Conservation (phyloP, 2,113 vertebrate genomes). For the Channa argus region DNA sequence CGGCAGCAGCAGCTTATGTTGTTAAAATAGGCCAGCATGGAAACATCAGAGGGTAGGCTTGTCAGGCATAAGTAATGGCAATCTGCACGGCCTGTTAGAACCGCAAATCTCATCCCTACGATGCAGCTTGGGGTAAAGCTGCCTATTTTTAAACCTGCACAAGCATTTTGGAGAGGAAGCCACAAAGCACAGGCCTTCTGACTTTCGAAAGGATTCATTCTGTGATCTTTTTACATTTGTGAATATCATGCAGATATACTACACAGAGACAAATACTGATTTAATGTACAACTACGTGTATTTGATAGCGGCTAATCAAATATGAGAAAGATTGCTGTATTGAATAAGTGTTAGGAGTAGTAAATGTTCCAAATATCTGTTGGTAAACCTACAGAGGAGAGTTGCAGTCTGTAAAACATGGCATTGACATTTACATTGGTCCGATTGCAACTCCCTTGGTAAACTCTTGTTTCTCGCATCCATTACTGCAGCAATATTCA, state of each 20-base stretch:
- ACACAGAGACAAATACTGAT: slow-evolving; percentile 9
- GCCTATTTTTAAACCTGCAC: slow-evolving; percentile 83
- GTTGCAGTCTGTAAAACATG: slow-evolving; percentile 3
- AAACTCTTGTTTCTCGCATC: slow-evolving; percentile 42
- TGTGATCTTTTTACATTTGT: slow-evolving; percentile 13
- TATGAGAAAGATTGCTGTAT: background rate
- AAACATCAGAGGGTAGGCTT: slow-evolving; percentile 85
- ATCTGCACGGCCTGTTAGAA: slow-evolving; percentile 83
- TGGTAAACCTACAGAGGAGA: background rate
- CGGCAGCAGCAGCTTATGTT: slow-evolving; percentile 81
- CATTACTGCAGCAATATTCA: slow-evolving; percentile 30
- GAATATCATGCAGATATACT: slow-evolving; percentile 7
- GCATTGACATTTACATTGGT: slow-evolving; percentile 45
- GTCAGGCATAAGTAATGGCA: slow-evolving; percentile 87
- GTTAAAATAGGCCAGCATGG: slow-evolving; percentile 85
- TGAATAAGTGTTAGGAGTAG: background rate
- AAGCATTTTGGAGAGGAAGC: slow-evolving; percentile 61
- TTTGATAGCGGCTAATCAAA: background rate
- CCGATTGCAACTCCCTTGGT: slow-evolving; percentile 34
- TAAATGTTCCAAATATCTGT: background rate
- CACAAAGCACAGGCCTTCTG: slow-evolving; percentile 60
- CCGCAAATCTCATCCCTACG: slow-evolving; percentile 82
- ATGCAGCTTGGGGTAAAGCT: slow-evolving; percentile 79
- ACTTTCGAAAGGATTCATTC: slow-evolving; percentile 50
- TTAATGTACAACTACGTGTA: too few species aligned